Evolutionary conservation across 1,140 invertebrate species (phyloP), one percentile per base, ranked within the genome.

Genomic region (Danaus melanippus): DNA sequence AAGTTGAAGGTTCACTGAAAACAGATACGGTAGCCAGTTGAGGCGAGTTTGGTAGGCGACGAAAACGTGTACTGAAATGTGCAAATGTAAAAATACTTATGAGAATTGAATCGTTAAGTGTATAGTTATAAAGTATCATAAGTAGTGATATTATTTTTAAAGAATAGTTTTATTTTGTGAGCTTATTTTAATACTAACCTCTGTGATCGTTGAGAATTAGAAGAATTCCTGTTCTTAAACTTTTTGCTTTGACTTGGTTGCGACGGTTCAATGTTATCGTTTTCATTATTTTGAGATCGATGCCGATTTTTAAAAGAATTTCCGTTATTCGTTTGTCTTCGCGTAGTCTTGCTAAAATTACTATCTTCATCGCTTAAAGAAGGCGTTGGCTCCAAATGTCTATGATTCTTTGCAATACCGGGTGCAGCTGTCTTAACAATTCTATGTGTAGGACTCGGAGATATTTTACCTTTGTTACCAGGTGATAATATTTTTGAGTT

Each of bases 361-460:
- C 48, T 86, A 71, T 88, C 89, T 53, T 92, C 90, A 45, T 91
- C 90, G 45, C 87, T 88, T 42, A 88, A 74, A 10, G 89, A 87
- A 1, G 91, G 89, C 7, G 92, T 92, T 0, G 92, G 89, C 68
- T 93, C 92, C 15, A 93, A 77, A 64, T 82, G 82, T 69, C 84
- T 88, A 62, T 79, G 79, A 71, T 76, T 80, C 60, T 87, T 90
- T 54, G 82, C 82, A 54, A 90, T 83, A n/a, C 88, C 81, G 0
- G 92, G 92, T 50, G 91, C 91, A 1, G 91, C 91, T 0, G 93
- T 94, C 86, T 93, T 94, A 40, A 93, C 64, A 50, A 94, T 93
- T 67, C 91, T 89, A 45, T 92, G 88, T 0, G 90, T 88, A 15
- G 88, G 90, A n/a, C 88, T 90, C 0, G 92, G 91, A 43, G 89